Conservation (phyloP, 2,797 vertebrate genomes). For the Anomalospiza imberbis region DNA sequence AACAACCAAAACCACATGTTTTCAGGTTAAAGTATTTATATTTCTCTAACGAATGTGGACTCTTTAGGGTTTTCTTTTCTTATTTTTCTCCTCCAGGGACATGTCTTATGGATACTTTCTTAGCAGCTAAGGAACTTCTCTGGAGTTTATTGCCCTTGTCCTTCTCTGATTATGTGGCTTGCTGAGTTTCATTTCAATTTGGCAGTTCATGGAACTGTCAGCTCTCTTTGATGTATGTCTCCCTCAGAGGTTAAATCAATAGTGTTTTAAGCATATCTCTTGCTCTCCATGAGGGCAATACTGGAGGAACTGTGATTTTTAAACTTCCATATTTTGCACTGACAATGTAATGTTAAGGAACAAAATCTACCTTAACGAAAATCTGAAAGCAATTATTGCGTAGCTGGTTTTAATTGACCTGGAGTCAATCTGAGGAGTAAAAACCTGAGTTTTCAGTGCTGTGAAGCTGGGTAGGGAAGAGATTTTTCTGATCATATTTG, state of each 20-base stretch:
- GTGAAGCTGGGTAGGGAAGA: not conserved
- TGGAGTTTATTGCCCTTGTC: slow-evolving; percentile 5
- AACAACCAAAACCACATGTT: not conserved
- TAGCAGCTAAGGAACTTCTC: not conserved
- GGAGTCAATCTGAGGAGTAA: not conserved
- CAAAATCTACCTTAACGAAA: not conserved
- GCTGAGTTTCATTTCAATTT: slow-evolving; percentile 42
- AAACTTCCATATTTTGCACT: not conserved
- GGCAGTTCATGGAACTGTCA: not conserved
- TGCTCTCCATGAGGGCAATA: not conserved
- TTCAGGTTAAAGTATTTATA: not conserved
- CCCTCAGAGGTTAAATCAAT: slow-evolving; percentile 34
- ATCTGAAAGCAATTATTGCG: not conserved
- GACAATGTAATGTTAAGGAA: not conserved
- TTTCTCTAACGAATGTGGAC: not conserved
- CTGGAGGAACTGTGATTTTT: not conserved
- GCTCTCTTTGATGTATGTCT: not conserved
- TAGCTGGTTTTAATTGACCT: not conserved
- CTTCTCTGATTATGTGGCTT: slow-evolving; percentile 5
- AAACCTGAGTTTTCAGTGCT: not conserved
- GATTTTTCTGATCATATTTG: not conserved
- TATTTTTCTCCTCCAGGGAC: not conserved
- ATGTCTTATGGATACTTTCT: not conserved
- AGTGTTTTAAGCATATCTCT: not conserved
- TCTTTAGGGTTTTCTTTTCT: not conserved